Evolutionary conservation across 1,140 invertebrate genomes (phyloP), one percentile per base, ranked within the genome.

Genomic region (Ostrea denselamellosa): DNA sequence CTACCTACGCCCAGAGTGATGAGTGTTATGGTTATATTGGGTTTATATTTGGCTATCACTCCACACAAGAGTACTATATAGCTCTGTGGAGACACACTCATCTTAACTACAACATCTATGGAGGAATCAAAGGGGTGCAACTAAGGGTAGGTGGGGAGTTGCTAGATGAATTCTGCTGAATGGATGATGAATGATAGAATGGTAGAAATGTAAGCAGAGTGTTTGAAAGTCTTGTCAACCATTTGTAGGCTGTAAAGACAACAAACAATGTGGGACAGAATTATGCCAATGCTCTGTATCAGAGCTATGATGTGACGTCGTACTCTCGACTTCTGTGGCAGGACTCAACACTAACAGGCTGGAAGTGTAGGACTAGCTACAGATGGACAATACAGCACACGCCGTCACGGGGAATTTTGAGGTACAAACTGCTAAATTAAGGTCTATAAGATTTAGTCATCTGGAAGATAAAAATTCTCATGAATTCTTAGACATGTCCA

Each of bases 31-130:
- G 88, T 14, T 89, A 87, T 22, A 89, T 98, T 52, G 98, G 98
- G 12, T 99, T 99, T 91, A 97, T 99, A 58, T 91, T 83, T 92
- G 97, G 97, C 90, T 99, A 98, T 93, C 98, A 99, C 95, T 97
- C 97, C 94, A 98, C 98, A 92, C 96, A 96, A 62, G 97, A 97
- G 90, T 99, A 99, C 94, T 99, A 99, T 94, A 96, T 97, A 14
- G 98, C 99, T 0, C 98, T 98, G 97, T 99, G 98, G 98, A 98
- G 99, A 95, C 98, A 98, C 94, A 96, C 96, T 87, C 96, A 96
- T 0, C 71, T 68, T 0, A 90, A 90, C 56, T 89, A 88, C 12
- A 83, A 87, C 51, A 86, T 87, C 25, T 62, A 85, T 56, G 89
- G 87, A n/a, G 92, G 91, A 52, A 90, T 90, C 58, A 92, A 91